A percentile compares a stretch with the other conserved stretches of the same genome.
phyloP scores from a whole-genome alignment of 35 echinoderm and acorn worm species.

The Ophiothrix spiculata region DNA sequence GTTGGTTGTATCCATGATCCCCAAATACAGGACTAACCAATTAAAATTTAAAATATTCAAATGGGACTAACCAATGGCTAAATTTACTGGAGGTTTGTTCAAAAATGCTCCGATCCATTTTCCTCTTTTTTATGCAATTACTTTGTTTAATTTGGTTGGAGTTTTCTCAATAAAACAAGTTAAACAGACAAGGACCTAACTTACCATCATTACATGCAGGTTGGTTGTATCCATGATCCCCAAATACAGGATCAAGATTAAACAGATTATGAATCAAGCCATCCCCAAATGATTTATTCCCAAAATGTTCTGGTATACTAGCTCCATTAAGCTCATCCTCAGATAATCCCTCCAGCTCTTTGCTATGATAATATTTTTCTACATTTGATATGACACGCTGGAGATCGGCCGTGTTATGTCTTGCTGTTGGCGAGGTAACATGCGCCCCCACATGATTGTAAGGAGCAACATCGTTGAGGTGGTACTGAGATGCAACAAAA shows the following conservation, averaged over 20 bases:
- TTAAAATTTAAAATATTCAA: no score
- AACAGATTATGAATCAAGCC: conserved; percentile 51
- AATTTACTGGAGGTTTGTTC: not conserved
- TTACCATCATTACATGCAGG: conserved; percentile 73
- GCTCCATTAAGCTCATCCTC: not conserved
- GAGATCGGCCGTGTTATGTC: conserved; percentile 64
- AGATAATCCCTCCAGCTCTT: not conserved
- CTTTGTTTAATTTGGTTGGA: no score
- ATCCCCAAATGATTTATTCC: conserved; percentile 19
- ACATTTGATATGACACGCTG: conserved; percentile 49
- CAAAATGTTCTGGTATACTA: conserved; percentile 21
- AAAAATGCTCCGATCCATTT: not conserved
- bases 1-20: no score
- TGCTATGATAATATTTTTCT: conserved; percentile 38
- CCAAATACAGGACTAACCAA: no score
- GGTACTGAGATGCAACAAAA: conserved; percentile 20
- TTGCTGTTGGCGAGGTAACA: not conserved
- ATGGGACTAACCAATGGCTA: no score
- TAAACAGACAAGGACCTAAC: no score
- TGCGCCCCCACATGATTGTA: conserved; percentile 20
- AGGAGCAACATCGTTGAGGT: conserved; percentile 13
- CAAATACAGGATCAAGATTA: not conserved
- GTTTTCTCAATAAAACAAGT: no score
- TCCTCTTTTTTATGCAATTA: not conserved
- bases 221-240: conserved; percentile 19